phyloP scores from a whole-genome alignment of 1,140 invertebrate genomes.

The Drosophila melanica region DNA sequence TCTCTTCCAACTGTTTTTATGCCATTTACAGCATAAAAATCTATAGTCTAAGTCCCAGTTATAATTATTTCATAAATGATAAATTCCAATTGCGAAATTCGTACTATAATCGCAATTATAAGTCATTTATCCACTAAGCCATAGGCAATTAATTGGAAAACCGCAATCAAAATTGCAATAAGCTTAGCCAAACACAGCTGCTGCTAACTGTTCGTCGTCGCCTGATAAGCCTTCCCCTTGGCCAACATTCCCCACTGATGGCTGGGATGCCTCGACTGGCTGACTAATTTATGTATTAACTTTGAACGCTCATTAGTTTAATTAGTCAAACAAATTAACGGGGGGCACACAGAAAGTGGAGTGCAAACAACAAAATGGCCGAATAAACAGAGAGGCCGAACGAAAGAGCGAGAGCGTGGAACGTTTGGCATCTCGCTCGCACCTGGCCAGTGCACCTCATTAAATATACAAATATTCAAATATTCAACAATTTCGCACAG shows the following conservation, averaged over 20 bases:
- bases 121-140: constrained; percentile 24
- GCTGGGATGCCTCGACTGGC: constrained; percentile 16
- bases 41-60: not conserved
- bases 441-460: constrained; percentile 49
- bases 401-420: constrained; percentile 2
- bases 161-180: constrained; percentile 45
- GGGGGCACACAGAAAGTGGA: constrained; percentile 71
- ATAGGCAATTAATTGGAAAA: constrained; percentile 41
- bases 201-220: not conserved
- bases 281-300: constrained; percentile 83
- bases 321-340: constrained; percentile 84
- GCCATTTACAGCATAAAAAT: not conserved
- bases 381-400: constrained; percentile 57
- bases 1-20: too few relatives aligned
- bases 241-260: not conserved
- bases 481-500: constrained; percentile 33
- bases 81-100: not conserved
- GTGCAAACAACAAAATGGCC: constrained; percentile 80
- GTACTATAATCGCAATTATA: constrained; percentile 7
- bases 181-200: constrained; percentile 31
- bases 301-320: constrained; percentile 84
- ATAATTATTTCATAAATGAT: not conserved
- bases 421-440: constrained; percentile 47
- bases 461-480: constrained; percentile 72
- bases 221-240: not conserved